A percentile compares a stretch with the other conserved stretches of the same genome.
phyloP scores from a whole-genome alignment of 2,888 invertebrate species.

The Tiliacea aurago region DNA sequence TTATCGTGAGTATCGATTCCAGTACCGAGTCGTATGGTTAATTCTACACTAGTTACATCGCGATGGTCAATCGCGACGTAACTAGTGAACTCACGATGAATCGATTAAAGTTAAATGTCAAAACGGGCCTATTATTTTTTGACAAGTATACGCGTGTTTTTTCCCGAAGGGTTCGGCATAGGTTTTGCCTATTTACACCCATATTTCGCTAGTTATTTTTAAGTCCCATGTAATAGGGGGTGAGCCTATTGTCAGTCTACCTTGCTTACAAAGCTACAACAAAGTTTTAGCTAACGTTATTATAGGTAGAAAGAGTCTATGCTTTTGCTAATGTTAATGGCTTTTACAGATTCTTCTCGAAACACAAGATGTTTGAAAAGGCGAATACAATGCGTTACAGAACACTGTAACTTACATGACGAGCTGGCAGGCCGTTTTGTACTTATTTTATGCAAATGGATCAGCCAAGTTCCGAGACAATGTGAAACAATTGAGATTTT shows the following conservation, averaged over 20 bases:
- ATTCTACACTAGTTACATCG: no score
- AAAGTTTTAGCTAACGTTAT: not conserved
- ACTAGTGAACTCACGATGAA: no score
- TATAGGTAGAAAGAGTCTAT: not conserved
- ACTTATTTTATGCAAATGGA: conserved; percentile 28
- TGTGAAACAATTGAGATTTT: not conserved
- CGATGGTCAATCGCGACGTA: no score
- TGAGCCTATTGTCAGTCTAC: no score
- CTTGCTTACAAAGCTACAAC: no score
- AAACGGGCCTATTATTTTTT: no score
- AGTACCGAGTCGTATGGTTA: no score
- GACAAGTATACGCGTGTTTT: no score
- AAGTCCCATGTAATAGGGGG: no score
- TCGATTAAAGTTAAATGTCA: no score
- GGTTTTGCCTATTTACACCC: not conserved
- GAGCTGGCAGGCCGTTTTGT: not conserved
- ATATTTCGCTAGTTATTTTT: not conserved
- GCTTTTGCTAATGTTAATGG: not conserved
- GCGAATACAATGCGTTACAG: not conserved
- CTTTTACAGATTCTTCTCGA: not conserved
- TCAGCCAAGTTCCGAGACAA: not conserved
- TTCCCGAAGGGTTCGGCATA: no score
- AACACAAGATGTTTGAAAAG: not conserved
- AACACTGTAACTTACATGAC: not conserved
- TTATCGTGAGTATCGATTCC: no score